Evolutionary conservation across 2,888 invertebrate genomes (phyloP), one percentile per base, ranked within the genome.

Genomic region (Calliphora vomitoria): DNA sequence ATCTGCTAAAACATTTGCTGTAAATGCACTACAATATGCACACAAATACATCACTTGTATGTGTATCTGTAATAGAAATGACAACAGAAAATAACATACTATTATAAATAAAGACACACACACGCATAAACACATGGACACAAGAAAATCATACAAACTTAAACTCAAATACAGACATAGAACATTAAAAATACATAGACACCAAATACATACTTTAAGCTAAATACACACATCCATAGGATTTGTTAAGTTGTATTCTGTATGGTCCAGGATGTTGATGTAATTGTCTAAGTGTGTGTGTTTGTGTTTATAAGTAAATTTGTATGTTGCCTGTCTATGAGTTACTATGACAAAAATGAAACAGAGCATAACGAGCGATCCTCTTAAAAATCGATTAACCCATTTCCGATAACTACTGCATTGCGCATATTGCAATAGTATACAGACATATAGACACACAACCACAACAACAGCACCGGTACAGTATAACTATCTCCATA

Each of bases 361-460:
- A 90, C 92, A 91, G 91, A 90, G 91, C 91, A 90, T 92, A 91
- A 91, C 91, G 91, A 91, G 92, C 90, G 87, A 91, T 92, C 90
- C 91, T 91, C 91, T 92, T 92, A 91, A 92, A 92, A 92, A 91
- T 92, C 92, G 92, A 92, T 92, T 92, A 92, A 92, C 92, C 92
- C 90, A 92, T 92, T 92, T 92, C 91, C 92, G 92, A 92, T 92
- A 91, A 91, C 91, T 90, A 91, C 92, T 91, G 92, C 92, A 92
- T 90, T 92, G 92, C 92, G 92, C 92, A 91, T 87, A 85, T 86
- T 83, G 78, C 87, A 82, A 76, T 76, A 78, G 47, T 50, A 66
- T 60, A 71, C 35, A 71, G n/a, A 74, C 53, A 60, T 2, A 44
- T 25, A 38, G 0, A 38, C 5, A 31, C 18, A 53, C 35, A 75